Evolutionary conservation across 2,113 vertebrate genomes (phyloP).

Genomic region (Cervus canadensis): DNA sequence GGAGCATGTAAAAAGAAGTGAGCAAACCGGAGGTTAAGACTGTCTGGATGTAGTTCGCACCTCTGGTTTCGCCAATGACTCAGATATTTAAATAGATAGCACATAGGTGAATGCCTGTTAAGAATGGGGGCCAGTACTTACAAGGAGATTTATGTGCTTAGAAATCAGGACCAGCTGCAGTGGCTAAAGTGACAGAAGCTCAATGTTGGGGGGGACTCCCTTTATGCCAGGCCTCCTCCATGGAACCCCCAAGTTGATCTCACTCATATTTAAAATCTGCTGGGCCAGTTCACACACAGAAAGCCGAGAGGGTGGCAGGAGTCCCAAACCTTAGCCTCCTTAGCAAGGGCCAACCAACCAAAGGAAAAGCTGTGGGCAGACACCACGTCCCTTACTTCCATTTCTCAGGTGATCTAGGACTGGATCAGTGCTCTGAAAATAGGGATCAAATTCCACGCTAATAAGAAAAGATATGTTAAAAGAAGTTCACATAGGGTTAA

Average conservation of each 20-base stretch:
- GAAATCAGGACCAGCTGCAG: slow-evolving; percentile 36
- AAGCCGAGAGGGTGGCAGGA: neutral
- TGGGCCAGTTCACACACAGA: neutral
- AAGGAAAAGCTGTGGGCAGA: neutral
- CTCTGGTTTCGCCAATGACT: slow-evolving; percentile 25
- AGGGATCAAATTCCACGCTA: neutral
- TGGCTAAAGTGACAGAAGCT: slow-evolving; percentile 29
- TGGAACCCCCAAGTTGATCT: neutral
- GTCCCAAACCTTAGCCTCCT: neutral
- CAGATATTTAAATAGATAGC: slow-evolving; percentile 52
- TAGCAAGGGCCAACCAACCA: neutral
- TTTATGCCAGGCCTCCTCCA: neutral
- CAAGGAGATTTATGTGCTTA: slow-evolving; percentile 41
- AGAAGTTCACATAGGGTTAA: neutral
- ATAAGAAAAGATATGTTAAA: neutral
- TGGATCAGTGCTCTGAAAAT: neutral
- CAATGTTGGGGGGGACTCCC: slow-evolving; percentile 25
- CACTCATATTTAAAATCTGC: slow-evolving; percentile 4
- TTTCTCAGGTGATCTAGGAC: neutral
- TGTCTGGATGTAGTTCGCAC: neutral
- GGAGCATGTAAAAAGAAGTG: neutral
- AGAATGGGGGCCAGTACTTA: slow-evolving; percentile 48
- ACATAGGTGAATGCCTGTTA: neutral
- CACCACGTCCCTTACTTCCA: neutral
- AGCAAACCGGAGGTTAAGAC: neutral